These are phyloP conservation scores for Pseudorhombus dupliciocellatus DNA, from an alignment of 2,113 vertebrate genomes.

Conservation along the genomic window DNA sequence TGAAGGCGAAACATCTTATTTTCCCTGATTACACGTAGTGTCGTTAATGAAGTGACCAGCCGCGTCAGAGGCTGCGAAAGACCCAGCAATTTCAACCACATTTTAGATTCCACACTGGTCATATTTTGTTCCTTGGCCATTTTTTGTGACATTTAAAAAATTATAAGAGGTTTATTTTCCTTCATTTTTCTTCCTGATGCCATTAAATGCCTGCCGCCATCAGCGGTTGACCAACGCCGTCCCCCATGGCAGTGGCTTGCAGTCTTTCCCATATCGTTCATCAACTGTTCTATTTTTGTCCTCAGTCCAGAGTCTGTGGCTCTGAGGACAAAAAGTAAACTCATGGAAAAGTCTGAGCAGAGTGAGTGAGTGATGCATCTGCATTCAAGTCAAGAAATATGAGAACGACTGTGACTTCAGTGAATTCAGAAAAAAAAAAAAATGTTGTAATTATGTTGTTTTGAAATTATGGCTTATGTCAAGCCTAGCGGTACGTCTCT, in stretches of 20 bases:
- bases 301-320: background rate
- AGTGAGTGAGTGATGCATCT: background rate
- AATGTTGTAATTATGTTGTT: constrained; percentile 35
- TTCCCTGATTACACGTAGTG: background rate
- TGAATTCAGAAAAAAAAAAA: constrained; percentile 4
- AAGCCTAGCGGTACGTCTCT: constrained; percentile 32
- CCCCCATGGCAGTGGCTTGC: background rate
- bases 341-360: background rate
- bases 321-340: constrained; percentile 4
- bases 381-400: background rate
- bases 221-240: background rate
- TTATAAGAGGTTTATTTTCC: background rate
- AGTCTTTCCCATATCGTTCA: background rate
- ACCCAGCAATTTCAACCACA: background rate
- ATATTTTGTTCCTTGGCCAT: background rate
- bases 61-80: background rate
- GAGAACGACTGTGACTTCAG: background rate
- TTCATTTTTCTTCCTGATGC: background rate
- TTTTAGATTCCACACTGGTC: background rate
- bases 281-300: background rate
- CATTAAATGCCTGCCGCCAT: background rate
- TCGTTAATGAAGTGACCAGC: background rate
- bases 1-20: constrained; percentile 23
- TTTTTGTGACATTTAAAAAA: background rate
- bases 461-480: constrained; percentile 28